These are phyloP conservation scores for Caenorhabditis sulstoni DNA, from an alignment of 2,888 invertebrate genomes.

Conservation along the genomic window DNA sequence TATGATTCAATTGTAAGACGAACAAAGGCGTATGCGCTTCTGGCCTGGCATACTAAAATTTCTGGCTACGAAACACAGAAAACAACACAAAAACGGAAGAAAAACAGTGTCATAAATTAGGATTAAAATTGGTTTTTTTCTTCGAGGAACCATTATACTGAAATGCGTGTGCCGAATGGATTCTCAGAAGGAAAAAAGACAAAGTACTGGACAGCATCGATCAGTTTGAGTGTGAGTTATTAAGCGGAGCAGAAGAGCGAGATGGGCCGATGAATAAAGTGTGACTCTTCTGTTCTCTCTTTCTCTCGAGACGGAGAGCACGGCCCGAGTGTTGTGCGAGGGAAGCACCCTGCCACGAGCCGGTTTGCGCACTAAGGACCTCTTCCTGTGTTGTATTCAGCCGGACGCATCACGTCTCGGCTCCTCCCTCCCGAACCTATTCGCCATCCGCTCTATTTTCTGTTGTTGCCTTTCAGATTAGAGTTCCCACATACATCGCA, in stretches of 20 bases:
- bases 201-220: no score
- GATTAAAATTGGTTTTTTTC: conserved; percentile 37
- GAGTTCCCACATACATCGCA: conserved; percentile 33
- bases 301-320: conserved; percentile 29
- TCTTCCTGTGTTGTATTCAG: conserved; percentile 52
- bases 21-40: no score
- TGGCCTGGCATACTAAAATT: conserved; percentile 7
- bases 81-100: conserved; percentile 1
- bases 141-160: background rate
- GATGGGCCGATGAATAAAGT: conserved; percentile 28
- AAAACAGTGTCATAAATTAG: conserved; percentile 37
- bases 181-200: no score
- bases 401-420: conserved; percentile 24
- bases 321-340: conserved; percentile 41
- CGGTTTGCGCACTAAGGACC: conserved; percentile 51
- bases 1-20: no score
- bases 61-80: background rate
- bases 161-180: no score
- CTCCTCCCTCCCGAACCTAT: conserved; percentile 18
- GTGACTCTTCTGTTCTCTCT: conserved; percentile 29
- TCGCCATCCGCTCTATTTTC: conserved; percentile 15
- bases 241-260: conserved; percentile 4
- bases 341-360: conserved; percentile 30
- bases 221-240: background rate
- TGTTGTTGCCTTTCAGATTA: conserved; percentile 38